Base-by-base conservation (phyloP, 2,888 invertebrate genomes). In the Dermolepida albohirtum region DNA sequence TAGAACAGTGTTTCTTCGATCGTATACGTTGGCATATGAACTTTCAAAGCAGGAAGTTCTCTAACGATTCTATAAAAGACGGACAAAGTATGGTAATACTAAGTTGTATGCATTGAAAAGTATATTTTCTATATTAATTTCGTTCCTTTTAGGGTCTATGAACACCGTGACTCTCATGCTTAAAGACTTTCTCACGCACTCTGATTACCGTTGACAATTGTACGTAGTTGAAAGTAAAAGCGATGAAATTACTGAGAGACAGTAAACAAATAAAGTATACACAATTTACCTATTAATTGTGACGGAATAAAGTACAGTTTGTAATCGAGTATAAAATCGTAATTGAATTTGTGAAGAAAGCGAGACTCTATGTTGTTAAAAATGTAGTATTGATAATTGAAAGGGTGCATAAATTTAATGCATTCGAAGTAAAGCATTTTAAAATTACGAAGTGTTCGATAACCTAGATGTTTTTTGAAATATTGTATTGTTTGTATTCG, bases 221-320 rank as follows among this genome's bases (percentile, higher is more conserved):
- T 49, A 14, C 16, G 6, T 16, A 49, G 49, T 16, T 49, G 49
- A 49, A 49, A 49, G 49, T 49, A 17, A 49, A 17, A 49, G 49
- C 16, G 11, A 49, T 49, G 14, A 17, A 12, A 49, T 49, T 49
- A 49, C 16, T 16, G 16, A 49, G 49, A 49, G 49, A 49, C 7
- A 14, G 12, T 11, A 16, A 11, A 17, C 5, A 17, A 16, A 49
- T 5, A 49, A 49, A 49, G n/a, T n/a, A 17, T 16, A 22, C 22
- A 22, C 4, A 22, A 22, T 22, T 22, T 22, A 4, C 22, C 22
- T 22, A 22, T 22, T 22, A 22, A 22, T 22, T 4, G 22, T 49
- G 5, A 16, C 43, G 43, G 43, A 43, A 43, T 43, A 43, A 43
- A 43, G 17, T 49, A 5, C 1, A 11, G 16, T 12, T 16, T 12